Base-by-base conservation (phyloP, 2,888 invertebrate genomes). In the Chymomyza procnemis region DNA sequence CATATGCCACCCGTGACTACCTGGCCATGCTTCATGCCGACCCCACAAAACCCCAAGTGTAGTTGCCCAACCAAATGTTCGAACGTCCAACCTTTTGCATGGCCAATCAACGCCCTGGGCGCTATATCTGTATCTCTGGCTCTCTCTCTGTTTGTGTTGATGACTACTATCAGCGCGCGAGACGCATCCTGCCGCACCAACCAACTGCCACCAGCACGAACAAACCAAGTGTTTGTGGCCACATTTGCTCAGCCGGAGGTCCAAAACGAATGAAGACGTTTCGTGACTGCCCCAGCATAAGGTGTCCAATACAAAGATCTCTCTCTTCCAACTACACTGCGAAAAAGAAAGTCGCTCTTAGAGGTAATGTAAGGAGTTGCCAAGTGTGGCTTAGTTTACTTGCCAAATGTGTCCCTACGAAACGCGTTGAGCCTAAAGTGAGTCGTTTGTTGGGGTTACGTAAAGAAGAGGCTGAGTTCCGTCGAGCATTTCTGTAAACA, bases 221-320 rank as follows among this genome's bases (percentile, higher is more conserved):
- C 48, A 22, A 1, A 12, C 30, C 48, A 56, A 56, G 56, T 56
- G 56, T 60, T 64, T 61, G 64, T 21, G 14, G 61, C 12, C 58
- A 41, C 56, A 61, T 61, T 65, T 62, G 64, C 80, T 73, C 78
- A 74, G 78, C 78, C 80, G 83, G 83, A 84, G 87, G 83, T 80
- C 81, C 74, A 73, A 67, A 67, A 73, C 80, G 87, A 88, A 90
- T 90, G 85, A 90, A 90, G 89, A 90, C 81, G 90, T 89, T 89
- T 90, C 90, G 90, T 90, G 90, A 90, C 89, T 88, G 82, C 82
- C 85, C 72, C 72, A 50, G 18, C 48, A 66, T 71, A 69, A 75
- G 41, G 59, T 55, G 55, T 67, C 60, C 63, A 50, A 64, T 62
- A 22, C 66, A 52, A 57, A 6, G 16, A 46, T 19, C 22, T 12